Base-by-base conservation (phyloP, 2,797 vertebrate species). In the Pterois miles region DNA sequence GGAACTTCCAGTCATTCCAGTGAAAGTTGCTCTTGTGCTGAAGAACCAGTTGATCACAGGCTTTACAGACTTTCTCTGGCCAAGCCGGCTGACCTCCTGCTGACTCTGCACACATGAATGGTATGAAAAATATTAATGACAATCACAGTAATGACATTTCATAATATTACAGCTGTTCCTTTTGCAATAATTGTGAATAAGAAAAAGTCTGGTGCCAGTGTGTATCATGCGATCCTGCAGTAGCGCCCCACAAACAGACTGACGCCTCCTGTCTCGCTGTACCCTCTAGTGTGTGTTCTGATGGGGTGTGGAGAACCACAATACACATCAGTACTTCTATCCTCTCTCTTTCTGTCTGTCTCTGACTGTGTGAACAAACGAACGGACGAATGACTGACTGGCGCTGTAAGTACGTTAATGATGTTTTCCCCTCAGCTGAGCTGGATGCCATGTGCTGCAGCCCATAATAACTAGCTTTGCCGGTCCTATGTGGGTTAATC, bases 401-500 rank as follows among this genome's bases (percentile, higher is more conserved):
- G 14, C 56, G 18, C 74, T 52, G 75, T 81, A 66, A 1, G 59
- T 20, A 31, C 53, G 23, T 56, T 46, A 43, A 58, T 71, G 78
- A 88, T 70, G 70, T 70, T 73, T 71, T 40, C 25, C 67, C 57
- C 46, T 86, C 69, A 74, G 82, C 78, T 78, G 83, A 89, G 84
- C 83, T 78, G 66, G 52, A 86, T 54, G 77, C 67, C 71, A 74
- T 88, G 81, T 83, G 76, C 85, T 65, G 43, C 86, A 84, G 78
- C 65, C 78, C 80, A 63, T 87, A 88, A 90, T 87, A 91, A 87
- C 76, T 77, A 76, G 85, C 89, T 90, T 83, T 83, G 70, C 70
- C 74, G 67, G 83, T 82, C 81, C 72, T 72, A 90, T 93, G 84
- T 90, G 91, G 89, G 91, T 87, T 89, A 90, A 91, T 91, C 89